Evolutionary conservation across 2,797 vertebrate genomes (phyloP).

Genomic region (Jordanella pulchra): DNA sequence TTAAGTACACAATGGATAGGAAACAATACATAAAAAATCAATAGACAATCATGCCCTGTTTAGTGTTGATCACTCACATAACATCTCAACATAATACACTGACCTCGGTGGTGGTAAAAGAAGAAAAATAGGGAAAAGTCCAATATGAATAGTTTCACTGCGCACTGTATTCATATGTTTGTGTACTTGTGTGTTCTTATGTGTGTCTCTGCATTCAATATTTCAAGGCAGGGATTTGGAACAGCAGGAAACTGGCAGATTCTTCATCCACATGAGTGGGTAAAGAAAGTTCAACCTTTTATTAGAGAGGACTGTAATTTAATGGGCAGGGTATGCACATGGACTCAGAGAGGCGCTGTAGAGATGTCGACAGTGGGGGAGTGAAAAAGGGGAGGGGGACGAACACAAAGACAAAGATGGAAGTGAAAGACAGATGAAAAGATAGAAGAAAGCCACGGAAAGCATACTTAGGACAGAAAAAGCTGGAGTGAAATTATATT

Average conservation of each 20-base stretch:
- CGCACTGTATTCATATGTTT: slow-evolving; percentile 8
- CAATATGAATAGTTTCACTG: background rate
- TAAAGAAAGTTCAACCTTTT: slow-evolving; percentile 89
- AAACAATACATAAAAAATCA: no score
- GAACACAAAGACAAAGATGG: slow-evolving; percentile 44
- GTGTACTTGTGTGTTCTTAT: background rate
- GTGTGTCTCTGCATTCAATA: slow-evolving; percentile 52
- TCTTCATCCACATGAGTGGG: slow-evolving; percentile 85
- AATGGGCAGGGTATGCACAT: slow-evolving; percentile 84
- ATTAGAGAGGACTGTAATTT: slow-evolving; percentile 89
- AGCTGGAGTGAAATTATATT: slow-evolving; percentile 36
- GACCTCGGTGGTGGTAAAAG: background rate
- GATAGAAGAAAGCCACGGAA: slow-evolving; percentile 45
- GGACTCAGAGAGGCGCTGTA: slow-evolving; percentile 48
- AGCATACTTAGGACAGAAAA: slow-evolving; percentile 45
- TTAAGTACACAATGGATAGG: no score
- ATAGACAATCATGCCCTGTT: background rate
- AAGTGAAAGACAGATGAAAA: slow-evolving; percentile 61
- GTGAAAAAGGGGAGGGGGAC: slow-evolving; percentile 5
- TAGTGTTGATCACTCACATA: no score
- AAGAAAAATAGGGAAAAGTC: no score
- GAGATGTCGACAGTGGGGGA: slow-evolving; percentile 48
- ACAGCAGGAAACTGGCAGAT: slow-evolving; percentile 82
- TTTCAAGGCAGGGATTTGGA: slow-evolving; percentile 77
- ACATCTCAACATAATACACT: background rate